phyloP scores from a whole-genome alignment of 2,113 vertebrate species.

The Zosterops borbonicus region DNA sequence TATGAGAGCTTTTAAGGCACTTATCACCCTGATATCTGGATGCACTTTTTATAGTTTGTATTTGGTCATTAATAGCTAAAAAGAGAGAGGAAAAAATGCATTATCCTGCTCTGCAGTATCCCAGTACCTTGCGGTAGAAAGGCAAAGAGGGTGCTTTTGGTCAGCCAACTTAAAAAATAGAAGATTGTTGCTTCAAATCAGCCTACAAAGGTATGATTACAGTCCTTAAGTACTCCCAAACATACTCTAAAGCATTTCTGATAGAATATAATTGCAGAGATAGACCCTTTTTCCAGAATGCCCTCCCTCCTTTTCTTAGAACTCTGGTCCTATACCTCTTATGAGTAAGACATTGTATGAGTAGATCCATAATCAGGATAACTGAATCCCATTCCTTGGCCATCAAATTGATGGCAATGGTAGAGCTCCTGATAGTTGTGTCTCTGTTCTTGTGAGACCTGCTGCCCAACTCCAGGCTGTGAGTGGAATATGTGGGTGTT shows the following conservation, averaged over 20 bases:
- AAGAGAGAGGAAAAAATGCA: not conserved
- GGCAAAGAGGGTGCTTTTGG: not conserved
- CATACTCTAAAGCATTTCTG: not conserved
- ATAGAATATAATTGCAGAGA: not conserved
- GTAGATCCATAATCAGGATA: not conserved
- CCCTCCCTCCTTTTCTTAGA: not conserved
- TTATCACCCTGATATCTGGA: constrained; percentile 5
- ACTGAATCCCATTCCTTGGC: not conserved
- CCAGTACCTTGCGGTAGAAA: not conserved
- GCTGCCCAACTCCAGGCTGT: not conserved
- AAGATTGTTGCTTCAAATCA: not conserved
- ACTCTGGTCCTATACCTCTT: not conserved
- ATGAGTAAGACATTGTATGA: not conserved
- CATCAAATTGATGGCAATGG: not conserved
- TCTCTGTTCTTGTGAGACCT: not conserved
- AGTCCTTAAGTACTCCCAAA: not conserved
- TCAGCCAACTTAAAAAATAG: not conserved
- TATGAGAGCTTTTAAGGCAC: constrained; percentile 26
- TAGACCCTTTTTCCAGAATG: not conserved
- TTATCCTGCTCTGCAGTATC: not conserved
- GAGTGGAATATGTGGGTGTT: not conserved
- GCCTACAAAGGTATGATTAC: not conserved
- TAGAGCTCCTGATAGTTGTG: not conserved
- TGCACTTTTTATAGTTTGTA: constrained; percentile 1
- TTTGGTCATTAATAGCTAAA: constrained; percentile 19